phyloP scores from a whole-genome alignment of 2,888 invertebrate species.

The Glyphotaelius pellucidus region DNA sequence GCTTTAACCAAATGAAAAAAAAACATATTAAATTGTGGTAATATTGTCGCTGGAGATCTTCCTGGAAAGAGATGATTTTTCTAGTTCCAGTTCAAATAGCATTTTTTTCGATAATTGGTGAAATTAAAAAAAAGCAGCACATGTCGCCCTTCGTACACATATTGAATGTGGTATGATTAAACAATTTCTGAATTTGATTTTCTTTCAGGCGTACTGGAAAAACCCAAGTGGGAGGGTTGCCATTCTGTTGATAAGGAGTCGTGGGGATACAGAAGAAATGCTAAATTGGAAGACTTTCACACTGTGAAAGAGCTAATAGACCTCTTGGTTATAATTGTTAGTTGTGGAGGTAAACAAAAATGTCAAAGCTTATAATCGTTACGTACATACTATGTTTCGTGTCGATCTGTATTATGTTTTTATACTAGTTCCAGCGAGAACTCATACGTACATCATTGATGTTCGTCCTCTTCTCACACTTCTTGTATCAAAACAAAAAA shows the following conservation, averaged over 20 bases:
- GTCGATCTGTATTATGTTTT: too few relatives aligned
- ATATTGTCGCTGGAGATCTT: too few relatives aligned
- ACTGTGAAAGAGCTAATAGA: constrained; percentile 82
- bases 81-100: not conserved
- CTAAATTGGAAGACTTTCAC: constrained; percentile 82
- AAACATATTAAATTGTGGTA: not conserved
- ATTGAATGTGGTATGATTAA: not conserved
- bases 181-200: not conserved
- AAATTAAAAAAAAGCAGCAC: too few relatives aligned
- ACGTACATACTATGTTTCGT: too few relatives aligned
- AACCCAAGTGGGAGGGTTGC: constrained; percentile 97
- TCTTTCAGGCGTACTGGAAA: constrained; percentile 69
- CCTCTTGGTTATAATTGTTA: constrained; percentile 85
- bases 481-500: too few relatives aligned
- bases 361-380: not conserved
- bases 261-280: constrained; percentile 91
- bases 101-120: not conserved
- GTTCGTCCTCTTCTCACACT: too few relatives aligned
- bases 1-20: too few relatives aligned
- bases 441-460: too few relatives aligned
- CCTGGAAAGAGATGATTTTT: too few relatives aligned
- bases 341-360: constrained; percentile 84
- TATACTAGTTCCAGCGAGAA: too few relatives aligned
- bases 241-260: constrained; percentile 92
- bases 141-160: not conserved